Conservation (phyloP, 2,113 vertebrate species). For the Halcyon malimbica region DNA sequence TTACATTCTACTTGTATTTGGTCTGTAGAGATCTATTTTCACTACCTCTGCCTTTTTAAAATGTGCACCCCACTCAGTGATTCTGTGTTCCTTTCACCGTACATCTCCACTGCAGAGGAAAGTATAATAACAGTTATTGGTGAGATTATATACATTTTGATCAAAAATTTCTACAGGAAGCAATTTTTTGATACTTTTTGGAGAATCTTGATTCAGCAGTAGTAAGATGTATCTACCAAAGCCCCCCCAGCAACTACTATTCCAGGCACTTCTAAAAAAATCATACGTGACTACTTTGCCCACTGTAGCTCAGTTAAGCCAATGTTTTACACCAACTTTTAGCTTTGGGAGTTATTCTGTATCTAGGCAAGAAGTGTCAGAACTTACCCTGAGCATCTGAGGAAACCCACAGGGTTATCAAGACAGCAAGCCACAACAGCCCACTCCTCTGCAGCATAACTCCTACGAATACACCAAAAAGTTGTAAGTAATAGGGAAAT, state of each 20-base stretch:
- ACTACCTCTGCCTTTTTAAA: background rate
- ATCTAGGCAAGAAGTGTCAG: background rate
- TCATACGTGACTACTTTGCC: background rate
- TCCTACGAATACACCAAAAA: slow-evolving; percentile 64
- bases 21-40: background rate
- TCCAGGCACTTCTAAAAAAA: background rate
- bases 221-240: background rate
- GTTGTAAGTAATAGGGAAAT: background rate
- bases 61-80: background rate
- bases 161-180: background rate
- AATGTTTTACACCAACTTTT: background rate
- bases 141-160: background rate
- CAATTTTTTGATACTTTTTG: background rate
- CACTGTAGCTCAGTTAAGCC: background rate
- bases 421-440: slow-evolving; percentile 78
- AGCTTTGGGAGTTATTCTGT: background rate
- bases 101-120: background rate
- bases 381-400: slow-evolving; percentile 82
- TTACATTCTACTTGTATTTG: background rate
- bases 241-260: background rate
- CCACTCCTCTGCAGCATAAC: slow-evolving; percentile 82
- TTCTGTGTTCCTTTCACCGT: background rate
- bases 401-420: slow-evolving; percentile 75
- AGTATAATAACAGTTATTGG: background rate
- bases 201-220: background rate